phyloP scores from a whole-genome alignment of 2,113 vertebrate species.

The Guaruba guarouba region DNA sequence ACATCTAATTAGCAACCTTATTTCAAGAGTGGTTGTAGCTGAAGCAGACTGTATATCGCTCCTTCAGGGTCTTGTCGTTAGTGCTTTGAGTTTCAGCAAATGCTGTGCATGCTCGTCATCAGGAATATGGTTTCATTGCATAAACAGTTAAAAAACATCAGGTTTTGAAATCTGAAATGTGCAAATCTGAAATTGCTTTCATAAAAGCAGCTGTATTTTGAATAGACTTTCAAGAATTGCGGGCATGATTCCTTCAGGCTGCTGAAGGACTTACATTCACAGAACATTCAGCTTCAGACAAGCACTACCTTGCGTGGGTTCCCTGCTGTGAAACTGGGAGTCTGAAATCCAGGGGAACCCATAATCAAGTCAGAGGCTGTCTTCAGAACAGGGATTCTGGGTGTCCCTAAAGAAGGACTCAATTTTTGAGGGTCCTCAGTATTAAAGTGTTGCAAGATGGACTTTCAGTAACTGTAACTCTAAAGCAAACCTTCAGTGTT shows the following conservation, averaged over 20 bases:
- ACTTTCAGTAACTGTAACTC: not conserved
- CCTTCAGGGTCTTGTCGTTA: not conserved
- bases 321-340: not conserved
- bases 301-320: fast-evolving
- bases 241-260: not conserved
- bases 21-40: not conserved
- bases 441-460: not conserved
- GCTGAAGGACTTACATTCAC: not conserved
- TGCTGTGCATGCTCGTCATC: not conserved
- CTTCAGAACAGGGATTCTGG: not conserved
- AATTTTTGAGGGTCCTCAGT: not conserved
- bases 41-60: not conserved
- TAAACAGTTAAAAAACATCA: not conserved
- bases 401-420: not conserved
- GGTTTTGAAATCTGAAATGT: not conserved
- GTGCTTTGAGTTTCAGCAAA: not conserved
- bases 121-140: not conserved
- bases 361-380: not conserved
- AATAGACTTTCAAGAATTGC: not conserved
- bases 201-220: not conserved
- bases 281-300: not conserved
- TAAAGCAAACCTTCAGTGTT: not conserved
- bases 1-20: not conserved
- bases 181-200: not conserved
- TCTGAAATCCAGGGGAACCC: not conserved